A percentile compares a stretch with the other conserved stretches of the same genome.
These are phyloP conservation scores for Ormyrus labotus DNA, from an alignment of 2,888 invertebrate genomes.

Conservation along the genomic window DNA sequence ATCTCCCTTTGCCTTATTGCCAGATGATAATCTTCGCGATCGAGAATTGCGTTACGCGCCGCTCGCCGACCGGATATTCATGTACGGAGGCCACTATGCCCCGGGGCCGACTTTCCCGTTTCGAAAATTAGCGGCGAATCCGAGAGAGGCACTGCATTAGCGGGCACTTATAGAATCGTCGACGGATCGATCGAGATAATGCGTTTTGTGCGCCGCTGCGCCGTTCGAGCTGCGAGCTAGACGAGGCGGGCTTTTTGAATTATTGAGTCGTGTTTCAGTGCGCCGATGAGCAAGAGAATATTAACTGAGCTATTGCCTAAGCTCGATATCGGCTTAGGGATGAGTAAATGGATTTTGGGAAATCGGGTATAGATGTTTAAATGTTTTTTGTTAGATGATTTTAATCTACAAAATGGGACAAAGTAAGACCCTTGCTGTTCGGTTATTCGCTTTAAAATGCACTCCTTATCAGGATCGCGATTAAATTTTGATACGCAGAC, in stretches of 20 bases:
- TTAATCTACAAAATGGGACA: too few relatives aligned
- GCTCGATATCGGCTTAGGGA: not conserved
- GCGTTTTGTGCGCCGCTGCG: conserved; percentile 10
- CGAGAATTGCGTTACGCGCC: conserved; percentile 59
- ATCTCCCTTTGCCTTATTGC: conserved; percentile 68
- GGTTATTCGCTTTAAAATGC: too few relatives aligned
- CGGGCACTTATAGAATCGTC: conserved; percentile 17
- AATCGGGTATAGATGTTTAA: too few relatives aligned
- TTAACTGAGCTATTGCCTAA: not conserved
- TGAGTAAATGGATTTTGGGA: not conserved
- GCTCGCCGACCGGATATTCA: too few relatives aligned
- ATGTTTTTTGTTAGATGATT: too few relatives aligned
- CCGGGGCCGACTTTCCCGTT: too few relatives aligned
- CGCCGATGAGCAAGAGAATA: not conserved
- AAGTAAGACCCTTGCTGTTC: too few relatives aligned
- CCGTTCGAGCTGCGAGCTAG: not conserved
- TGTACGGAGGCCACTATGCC: too few relatives aligned
- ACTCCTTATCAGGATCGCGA: too few relatives aligned
- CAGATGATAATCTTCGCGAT: conserved; percentile 71
- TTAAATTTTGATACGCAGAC: too few relatives aligned
- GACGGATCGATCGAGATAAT: conserved; percentile 35
- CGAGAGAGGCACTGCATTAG: conserved; percentile 29
- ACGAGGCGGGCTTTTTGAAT: not conserved
- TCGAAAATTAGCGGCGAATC: not conserved
- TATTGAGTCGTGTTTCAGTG: not conserved